Evolutionary conservation across 2,888 invertebrate genomes (phyloP).

Genomic region (Cetonia aurata): DNA sequence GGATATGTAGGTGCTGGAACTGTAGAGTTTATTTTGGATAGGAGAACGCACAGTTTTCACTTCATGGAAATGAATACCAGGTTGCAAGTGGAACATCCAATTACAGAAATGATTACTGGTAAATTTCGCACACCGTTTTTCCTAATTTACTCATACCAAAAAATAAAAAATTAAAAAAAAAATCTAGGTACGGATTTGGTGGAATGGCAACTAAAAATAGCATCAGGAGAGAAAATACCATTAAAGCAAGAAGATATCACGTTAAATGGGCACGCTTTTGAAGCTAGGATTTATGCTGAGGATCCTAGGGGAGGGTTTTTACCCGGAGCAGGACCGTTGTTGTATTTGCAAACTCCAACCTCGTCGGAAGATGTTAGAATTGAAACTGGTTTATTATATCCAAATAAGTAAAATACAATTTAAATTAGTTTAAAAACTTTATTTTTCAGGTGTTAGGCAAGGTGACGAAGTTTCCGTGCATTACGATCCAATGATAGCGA

Average conservation of each 20-base stretch:
- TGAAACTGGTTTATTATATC: slow-evolving; percentile 77
- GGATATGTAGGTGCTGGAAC: slow-evolving; percentile 98
- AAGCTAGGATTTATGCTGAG: slow-evolving; percentile 97
- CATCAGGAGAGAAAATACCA: slow-evolving; percentile 89
- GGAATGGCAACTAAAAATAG: slow-evolving; percentile 96
- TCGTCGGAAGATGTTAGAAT: slow-evolving; percentile 79
- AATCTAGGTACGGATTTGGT: slow-evolving; percentile 86
- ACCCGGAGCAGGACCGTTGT: slow-evolving; percentile 91
- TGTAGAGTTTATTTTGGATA: slow-evolving; percentile 97
- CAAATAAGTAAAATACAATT: neutral
- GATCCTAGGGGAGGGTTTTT: slow-evolving; percentile 86
- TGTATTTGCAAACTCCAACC: slow-evolving; percentile 80
- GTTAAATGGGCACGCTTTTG: slow-evolving; percentile 91
- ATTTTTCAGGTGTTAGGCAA: slow-evolving; percentile 75
- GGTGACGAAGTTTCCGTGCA: slow-evolving; percentile 97
- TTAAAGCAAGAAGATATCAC: slow-evolving; percentile 82
- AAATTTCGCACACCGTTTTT: neutral
- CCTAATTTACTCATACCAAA: neutral
- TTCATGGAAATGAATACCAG: slow-evolving; percentile 99
- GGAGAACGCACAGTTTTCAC: slow-evolving; percentile 87
- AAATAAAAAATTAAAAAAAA: too few relatives aligned
- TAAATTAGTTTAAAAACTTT: neutral
- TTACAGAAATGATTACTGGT: slow-evolving; percentile 97
- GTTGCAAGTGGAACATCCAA: slow-evolving; percentile 94
- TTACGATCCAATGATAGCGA: slow-evolving; percentile 99